These are phyloP conservation scores for Dryadula phaetusa DNA, from an alignment of 2,888 invertebrate species.

Conservation along the genomic window DNA sequence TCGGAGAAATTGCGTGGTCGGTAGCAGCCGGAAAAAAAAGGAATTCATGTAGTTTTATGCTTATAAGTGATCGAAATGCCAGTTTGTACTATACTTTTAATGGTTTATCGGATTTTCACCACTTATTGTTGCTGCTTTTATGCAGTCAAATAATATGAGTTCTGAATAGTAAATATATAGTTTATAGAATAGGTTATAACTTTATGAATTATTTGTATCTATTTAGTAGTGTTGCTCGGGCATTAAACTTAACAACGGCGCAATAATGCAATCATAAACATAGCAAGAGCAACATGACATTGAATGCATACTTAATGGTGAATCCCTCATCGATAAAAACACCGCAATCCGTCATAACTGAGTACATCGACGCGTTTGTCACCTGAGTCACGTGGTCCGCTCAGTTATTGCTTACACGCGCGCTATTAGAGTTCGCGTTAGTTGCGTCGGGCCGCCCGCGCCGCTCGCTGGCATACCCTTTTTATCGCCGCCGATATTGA, in stretches of 20 bases:
- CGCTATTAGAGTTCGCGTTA: conserved; percentile 67
- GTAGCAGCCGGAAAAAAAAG: conserved; percentile 65
- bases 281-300: neutral
- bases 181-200: neutral
- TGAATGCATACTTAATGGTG: conserved; percentile 17
- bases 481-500: conserved; percentile 66
- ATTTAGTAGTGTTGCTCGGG: neutral
- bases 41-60: conserved; percentile 71
- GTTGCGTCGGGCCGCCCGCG: conserved; percentile 73
- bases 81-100: conserved; percentile 54
- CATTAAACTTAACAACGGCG: neutral
- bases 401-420: conserved; percentile 66
- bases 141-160: neutral
- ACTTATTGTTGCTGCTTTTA: neutral
- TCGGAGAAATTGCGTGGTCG: conserved; percentile 79
- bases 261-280: conserved; percentile 7
- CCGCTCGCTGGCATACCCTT: conserved; percentile 69
- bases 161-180: neutral
- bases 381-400: conserved; percentile 79
- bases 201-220: neutral
- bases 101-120: conserved; percentile 42
- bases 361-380: conserved; percentile 71
- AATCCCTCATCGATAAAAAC: conserved; percentile 57
- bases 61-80: conserved; percentile 61
- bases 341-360: conserved; percentile 63